Conservation (phyloP, 92 coral and sea anemone genomes). For the Phymanthus crucifer region DNA sequence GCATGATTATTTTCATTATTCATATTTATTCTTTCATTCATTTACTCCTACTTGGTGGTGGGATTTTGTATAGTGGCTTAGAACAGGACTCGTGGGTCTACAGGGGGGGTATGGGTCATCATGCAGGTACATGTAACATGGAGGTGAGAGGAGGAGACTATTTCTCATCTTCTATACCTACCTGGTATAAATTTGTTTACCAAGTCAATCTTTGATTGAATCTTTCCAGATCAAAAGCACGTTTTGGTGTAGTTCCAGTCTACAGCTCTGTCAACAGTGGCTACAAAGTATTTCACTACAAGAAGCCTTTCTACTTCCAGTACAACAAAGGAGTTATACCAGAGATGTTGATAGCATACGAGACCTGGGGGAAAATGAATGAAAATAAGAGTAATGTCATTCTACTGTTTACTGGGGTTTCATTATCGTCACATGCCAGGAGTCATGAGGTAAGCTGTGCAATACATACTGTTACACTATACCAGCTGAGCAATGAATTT, state of each 20-base stretch:
- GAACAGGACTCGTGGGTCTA: too few relatives aligned
- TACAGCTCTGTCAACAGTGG: conserved; percentile 89
- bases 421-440: conserved; percentile 94
- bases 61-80: too few relatives aligned
- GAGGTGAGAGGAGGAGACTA: too few relatives aligned
- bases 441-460: conserved; percentile 74
- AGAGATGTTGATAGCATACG: conserved; percentile 78
- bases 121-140: too few relatives aligned
- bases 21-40: too few relatives aligned
- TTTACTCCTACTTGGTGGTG: too few relatives aligned
- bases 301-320: conserved; percentile 75
- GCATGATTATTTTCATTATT: too few relatives aligned
- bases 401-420: conserved; percentile 84
- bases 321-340: conserved; percentile 86
- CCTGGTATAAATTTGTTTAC: too few relatives aligned
- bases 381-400: conserved; percentile 78
- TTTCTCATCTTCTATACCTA: too few relatives aligned
- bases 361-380: conserved; percentile 94
- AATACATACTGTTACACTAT: neutral
- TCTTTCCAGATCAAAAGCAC: conserved; percentile 54
- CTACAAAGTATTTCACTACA: conserved; percentile 64
- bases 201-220: neutral
- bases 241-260: conserved; percentile 82
- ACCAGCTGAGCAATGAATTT: too few relatives aligned
- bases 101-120: too few relatives aligned